Evolutionary conservation across 53 echinoderm and acorn worm genomes (phyloP), one percentile per base, ranked within the genome.

Genomic region (Actinopyga echinites): DNA sequence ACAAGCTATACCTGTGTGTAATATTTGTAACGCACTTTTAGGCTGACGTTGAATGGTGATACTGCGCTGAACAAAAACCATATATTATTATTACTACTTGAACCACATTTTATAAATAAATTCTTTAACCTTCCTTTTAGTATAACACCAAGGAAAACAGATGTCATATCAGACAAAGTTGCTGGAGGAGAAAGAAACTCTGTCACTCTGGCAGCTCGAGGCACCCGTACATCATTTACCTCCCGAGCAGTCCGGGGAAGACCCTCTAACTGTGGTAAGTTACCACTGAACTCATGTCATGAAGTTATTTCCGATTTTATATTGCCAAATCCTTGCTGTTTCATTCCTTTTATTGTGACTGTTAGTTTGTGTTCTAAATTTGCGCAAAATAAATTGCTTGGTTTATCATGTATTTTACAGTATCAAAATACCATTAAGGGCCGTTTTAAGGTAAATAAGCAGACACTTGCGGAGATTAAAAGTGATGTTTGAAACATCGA

Each of bases 241-340:
- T 97, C 90, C 75, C 74, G 97, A 82, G 93, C 94, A 19, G 87
- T 97, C 7, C 90, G 94, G 52, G 77, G 82, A 31, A 80, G 68
- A 49, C 97, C 97, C 0, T 97, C 93, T 82, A 37, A 82, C 23
- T 97, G 97, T 67, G 84, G 97, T 96, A 56, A 88, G 93, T 83
- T 37, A 11, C 54, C 49, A 22, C 19, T 26, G 12, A 63, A 12
- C 29, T 59, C 28, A 35, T 38, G 8, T 74, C 43, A 74, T 40
- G 10, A 33, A 74, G 12, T 33, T 13, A 12, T 65, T 65, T 65
- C 13, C 13, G 11, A 12, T 24, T 22, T 12, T 65, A n/a, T 24
- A 24, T n/a, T 11, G 13, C 13, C 13, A 65, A 10, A 4, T 30
- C 11, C 30, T 4, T 69, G 71, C 5, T 9, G 8, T 28, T 12